Percentiles rank a stretch among this genome's conserved stretches.
These are phyloP conservation scores for Dunckerocampus dactyliophorus DNA, from an alignment of 2,113 vertebrate genomes.

Conservation along the genomic window DNA sequence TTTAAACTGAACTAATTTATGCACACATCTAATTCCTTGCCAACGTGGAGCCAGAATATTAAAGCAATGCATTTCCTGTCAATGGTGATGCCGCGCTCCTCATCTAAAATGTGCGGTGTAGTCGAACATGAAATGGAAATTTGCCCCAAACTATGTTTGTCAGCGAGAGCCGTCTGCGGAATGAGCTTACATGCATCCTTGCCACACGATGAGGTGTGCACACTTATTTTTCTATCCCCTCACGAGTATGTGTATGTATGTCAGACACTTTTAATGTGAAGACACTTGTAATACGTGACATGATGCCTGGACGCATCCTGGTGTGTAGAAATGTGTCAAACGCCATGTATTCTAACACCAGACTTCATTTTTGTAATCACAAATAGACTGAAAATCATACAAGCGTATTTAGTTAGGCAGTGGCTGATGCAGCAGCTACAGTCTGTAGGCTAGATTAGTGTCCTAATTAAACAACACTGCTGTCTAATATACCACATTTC, in stretches of 20 bases:
- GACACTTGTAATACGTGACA: too few species aligned
- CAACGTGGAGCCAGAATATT: conserved; percentile 69
- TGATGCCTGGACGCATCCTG: too few species aligned
- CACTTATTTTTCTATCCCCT: background rate
- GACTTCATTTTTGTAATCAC: too few species aligned
- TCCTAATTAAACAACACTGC: too few species aligned
- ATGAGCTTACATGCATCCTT: conserved; percentile 61
- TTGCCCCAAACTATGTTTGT: conserved; percentile 71
- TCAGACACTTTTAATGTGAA: too few species aligned
- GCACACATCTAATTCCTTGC: conserved; percentile 73
- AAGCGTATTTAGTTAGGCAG: too few species aligned
- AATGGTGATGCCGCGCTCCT: conserved; percentile 68
- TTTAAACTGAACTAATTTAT: conserved; percentile 73
- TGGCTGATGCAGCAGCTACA: too few species aligned
- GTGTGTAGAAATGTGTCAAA: too few species aligned
- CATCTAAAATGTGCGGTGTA: conserved; percentile 71
- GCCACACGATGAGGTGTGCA: conserved; percentile 44
- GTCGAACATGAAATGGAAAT: conserved; percentile 72
- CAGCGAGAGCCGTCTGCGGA: conserved; percentile 58
- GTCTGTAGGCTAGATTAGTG: too few species aligned
- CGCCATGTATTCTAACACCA: too few species aligned
- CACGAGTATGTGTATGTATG: background rate
- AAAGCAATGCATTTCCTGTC: conserved; percentile 72
- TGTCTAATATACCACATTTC: too few species aligned
- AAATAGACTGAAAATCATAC: too few species aligned